These are phyloP conservation scores for Candoia aspera DNA, from an alignment of 2,113 vertebrate species.

Conservation along the genomic window DNA sequence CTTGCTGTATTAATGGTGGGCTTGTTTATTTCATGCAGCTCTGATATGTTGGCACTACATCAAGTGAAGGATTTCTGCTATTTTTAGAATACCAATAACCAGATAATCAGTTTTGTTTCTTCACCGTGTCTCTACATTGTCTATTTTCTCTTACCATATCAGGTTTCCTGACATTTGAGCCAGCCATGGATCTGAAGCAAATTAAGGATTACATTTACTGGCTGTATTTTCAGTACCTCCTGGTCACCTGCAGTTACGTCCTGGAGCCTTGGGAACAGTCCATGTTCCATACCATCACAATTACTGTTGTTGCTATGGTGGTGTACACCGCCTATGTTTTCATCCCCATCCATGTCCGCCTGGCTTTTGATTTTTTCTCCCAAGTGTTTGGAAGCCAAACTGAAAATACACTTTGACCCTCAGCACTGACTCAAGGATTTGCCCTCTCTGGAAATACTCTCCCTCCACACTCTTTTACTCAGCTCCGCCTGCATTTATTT, in stretches of 20 bases:
- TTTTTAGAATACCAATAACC: not conserved
- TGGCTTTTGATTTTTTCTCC: constrained; percentile 92
- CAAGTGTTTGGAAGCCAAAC: constrained; percentile 81
- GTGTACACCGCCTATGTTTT: constrained; percentile 95
- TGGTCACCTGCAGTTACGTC: constrained; percentile 93
- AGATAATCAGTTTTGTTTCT: not conserved
- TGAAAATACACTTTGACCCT: constrained; percentile 72
- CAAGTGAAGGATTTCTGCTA: not conserved
- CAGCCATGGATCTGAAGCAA: constrained; percentile 84
- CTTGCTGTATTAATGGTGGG: not conserved
- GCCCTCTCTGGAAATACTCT: not conserved
- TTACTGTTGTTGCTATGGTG: constrained; percentile 90
- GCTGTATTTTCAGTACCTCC: constrained; percentile 98
- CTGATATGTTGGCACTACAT: not conserved
- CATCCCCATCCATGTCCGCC: constrained; percentile 88
- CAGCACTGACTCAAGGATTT: constrained; percentile 68
- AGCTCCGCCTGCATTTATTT: constrained; percentile 20
- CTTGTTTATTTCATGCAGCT: not conserved
- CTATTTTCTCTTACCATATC: constrained; percentile 53
- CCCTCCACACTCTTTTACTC: not conserved
- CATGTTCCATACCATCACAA: constrained; percentile 88
- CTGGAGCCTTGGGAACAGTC: constrained; percentile 96
- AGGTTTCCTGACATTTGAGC: not conserved
- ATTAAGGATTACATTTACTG: constrained; percentile 89
- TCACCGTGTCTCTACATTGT: not conserved